Evolutionary conservation across 2,113 vertebrate genomes (phyloP).

Genomic region (Microcebus griseorufus): DNA sequence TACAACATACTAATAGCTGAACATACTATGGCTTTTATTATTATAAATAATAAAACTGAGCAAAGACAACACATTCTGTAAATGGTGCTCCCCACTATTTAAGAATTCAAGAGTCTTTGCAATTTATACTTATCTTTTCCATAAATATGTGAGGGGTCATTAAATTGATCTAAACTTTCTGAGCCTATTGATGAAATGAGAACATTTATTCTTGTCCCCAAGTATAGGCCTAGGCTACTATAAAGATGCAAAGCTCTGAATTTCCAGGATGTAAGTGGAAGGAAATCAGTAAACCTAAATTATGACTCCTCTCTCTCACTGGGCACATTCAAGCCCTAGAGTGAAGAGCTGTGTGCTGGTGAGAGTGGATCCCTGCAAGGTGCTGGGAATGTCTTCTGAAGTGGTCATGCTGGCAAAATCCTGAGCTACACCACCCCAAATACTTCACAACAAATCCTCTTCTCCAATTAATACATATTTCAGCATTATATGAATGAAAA

Average conservation of each 20-base stretch:
- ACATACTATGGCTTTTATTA: background rate
- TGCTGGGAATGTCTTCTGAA: background rate
- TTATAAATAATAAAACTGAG: background rate
- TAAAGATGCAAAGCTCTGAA: background rate
- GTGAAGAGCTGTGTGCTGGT: background rate
- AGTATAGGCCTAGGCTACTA: background rate
- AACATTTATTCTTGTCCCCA: background rate
- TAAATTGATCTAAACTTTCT: background rate
- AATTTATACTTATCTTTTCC: background rate
- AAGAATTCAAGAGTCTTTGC: background rate
- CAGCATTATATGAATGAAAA: constrained; percentile 6
- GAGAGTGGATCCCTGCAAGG: background rate
- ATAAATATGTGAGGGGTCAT: background rate
- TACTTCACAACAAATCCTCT: background rate
- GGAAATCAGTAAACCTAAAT: background rate
- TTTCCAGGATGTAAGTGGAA: background rate
- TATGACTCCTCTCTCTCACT: background rate
- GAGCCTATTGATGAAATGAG: background rate
- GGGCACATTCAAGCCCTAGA: background rate
- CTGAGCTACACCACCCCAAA: background rate
- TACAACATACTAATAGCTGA: background rate
- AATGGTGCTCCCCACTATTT: background rate
- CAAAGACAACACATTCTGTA: background rate
- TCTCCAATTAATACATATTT: background rate
- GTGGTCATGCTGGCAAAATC: background rate